Evolutionary conservation across 2,113 vertebrate species (phyloP).

Genomic region (Cervus canadensis): DNA sequence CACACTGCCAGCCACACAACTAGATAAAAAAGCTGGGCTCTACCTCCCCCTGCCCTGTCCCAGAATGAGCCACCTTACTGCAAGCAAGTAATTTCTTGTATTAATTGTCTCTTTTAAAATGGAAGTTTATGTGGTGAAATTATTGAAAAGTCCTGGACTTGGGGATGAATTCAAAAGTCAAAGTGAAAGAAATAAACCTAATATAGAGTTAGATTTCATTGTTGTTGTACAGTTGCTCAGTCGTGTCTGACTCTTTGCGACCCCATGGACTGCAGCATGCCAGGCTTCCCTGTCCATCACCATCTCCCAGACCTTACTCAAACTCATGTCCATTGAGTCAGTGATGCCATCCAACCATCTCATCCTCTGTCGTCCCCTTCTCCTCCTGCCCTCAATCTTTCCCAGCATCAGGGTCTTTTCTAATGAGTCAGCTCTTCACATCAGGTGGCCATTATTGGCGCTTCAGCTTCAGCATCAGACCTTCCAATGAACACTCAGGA

Average conservation of each 20-base stretch:
- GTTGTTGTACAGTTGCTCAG: not conserved
- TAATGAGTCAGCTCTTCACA: not conserved
- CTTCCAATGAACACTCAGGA: no score
- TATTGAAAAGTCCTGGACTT: not conserved
- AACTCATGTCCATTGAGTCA: rapidly evolving
- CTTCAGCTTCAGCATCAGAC: not conserved
- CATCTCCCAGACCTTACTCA: rapidly evolving
- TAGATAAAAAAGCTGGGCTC: not conserved
- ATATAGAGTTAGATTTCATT: not conserved
- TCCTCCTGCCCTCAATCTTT: not conserved
- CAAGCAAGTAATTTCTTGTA: no score
- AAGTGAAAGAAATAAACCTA: not conserved
- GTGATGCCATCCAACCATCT: not conserved
- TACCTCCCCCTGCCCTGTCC: not conserved
- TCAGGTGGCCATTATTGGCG: no score
- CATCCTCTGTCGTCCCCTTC: not conserved
- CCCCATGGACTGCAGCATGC: not conserved
- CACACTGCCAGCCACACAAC: not conserved
- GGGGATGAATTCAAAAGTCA: not conserved
- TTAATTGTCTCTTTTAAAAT: rapidly evolving
- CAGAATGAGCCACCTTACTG: rapidly evolving
- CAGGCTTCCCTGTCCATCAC: not conserved
- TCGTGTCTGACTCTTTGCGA: rapidly evolving
- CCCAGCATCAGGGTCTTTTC: not conserved
- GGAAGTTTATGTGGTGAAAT: not conserved